phyloP scores from a whole-genome alignment of 2,797 vertebrate species.

The Siniperca undulata region DNA sequence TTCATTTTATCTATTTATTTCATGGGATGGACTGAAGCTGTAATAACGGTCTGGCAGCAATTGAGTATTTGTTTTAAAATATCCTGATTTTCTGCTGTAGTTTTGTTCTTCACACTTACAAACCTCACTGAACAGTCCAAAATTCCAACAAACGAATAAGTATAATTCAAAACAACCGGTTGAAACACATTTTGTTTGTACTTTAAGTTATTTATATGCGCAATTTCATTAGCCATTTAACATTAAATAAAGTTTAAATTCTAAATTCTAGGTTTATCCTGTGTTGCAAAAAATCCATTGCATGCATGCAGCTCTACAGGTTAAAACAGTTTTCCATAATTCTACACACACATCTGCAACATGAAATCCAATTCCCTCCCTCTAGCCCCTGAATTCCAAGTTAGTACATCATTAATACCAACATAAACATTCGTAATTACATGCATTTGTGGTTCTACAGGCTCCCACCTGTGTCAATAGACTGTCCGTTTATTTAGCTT shows the following conservation, averaged over 20 bases:
- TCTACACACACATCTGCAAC: conserved; percentile 11
- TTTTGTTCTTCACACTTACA: neutral
- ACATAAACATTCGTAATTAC: conserved; percentile 67
- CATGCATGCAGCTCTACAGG: neutral
- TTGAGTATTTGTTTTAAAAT: neutral
- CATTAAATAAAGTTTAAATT: neutral
- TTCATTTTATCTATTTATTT: neutral
- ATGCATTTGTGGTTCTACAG: conserved; percentile 59
- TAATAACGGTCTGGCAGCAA: neutral
- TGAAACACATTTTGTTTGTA: neutral
- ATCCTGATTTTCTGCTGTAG: neutral
- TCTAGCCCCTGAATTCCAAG: conserved; percentile 38
- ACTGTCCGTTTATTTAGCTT: conserved; percentile 69
- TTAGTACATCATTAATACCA: conserved; percentile 68
- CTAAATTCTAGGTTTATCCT: neutral
- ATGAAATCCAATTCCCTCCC: conserved; percentile 43
- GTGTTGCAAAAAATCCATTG: neutral
- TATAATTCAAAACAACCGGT: neutral
- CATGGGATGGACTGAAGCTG: neutral
- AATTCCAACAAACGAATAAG: neutral
- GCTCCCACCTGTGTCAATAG: conserved; percentile 78
- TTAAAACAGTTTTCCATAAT: conserved; percentile 12
- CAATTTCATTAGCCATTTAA: neutral
- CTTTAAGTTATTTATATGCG: neutral
- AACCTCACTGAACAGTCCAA: neutral